Evolutionary conservation across 2,888 invertebrate genomes (phyloP), one percentile per base, ranked within the genome.

Genomic region (Augochlorella aurata): DNA sequence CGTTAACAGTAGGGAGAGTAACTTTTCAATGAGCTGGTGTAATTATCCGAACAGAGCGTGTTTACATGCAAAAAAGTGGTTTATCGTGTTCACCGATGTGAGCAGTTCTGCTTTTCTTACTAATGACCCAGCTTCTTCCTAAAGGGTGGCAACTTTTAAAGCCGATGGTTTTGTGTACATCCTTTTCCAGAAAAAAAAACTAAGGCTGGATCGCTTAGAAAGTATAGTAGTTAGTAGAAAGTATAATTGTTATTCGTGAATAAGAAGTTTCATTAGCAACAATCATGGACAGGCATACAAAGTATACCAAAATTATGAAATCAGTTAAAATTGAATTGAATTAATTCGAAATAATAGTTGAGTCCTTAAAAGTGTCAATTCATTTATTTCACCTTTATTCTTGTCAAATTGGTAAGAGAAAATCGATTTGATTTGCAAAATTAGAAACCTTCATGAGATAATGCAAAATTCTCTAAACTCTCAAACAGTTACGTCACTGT

Each of bases 1-100:
- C 38, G 63, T 66, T 63, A 18, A 49, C 52, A 74, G 79, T 70
- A 18, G 18, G 10, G 38, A 44, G 52, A 68, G 61, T 47, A 73
- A 63, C 21, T n/a, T 50, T 45, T 45, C 44, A 79, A 80, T 73
- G 68, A 73, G 73, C 80, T 61, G 52, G 47, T 73, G 72, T 69
- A 70, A 80, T 80, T 82, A 69, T 24, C 67, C 69, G 21, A 74
- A 58, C 65, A 68, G 73, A 82, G 47, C 69, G 81, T 80, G 73
- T 81, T 82, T 82, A 81, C 82, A 81, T 50, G 82, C 38, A 71
- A 81, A 76, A 68, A 73, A 76, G 72, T 67, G 77, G 77, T 81
- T 72, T 81, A 83, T 81, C 77, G 77, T 69, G 81, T 74, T 81
- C 77, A 75, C 61, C 83, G 83, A 77, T 69, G 83, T 74, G 77